These are phyloP conservation scores for Eurypyga helias DNA, from an alignment of 2,113 vertebrate species.

Conservation along the genomic window DNA sequence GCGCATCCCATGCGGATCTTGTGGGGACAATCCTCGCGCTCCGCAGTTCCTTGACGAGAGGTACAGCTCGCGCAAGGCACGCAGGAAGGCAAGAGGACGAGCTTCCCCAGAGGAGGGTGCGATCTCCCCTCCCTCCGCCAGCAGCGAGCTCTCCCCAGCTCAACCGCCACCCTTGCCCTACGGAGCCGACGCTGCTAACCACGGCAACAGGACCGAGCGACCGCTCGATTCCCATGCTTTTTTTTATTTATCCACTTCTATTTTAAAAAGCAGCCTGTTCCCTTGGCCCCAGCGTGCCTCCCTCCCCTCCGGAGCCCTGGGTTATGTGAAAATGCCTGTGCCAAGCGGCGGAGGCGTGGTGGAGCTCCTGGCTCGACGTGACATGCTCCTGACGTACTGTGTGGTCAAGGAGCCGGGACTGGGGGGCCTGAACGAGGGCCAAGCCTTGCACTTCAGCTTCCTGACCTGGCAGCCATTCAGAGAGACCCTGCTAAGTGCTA, in stretches of 20 bases:
- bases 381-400: conserved; percentile 82
- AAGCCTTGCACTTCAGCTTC: conserved; percentile 92
- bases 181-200: conserved; percentile 1
- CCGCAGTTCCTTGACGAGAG: accelerated
- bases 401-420: conserved; percentile 84
- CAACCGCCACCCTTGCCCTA: neutral
- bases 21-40: accelerated
- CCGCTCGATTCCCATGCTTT: conserved; percentile 87
- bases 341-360: conserved; percentile 78
- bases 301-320: conserved; percentile 85
- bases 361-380: conserved; percentile 72
- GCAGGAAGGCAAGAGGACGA: neutral
- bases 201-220: conserved; percentile 65
- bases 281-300: conserved; percentile 78
- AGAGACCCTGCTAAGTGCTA: conserved; percentile 91
- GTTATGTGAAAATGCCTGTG: conserved; percentile 92
- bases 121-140: neutral
- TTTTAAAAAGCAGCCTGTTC: conserved; percentile 80
- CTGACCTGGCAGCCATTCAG: conserved; percentile 92
- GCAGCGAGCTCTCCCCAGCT: neutral
- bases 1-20: accelerated
- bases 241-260: conserved; percentile 88
- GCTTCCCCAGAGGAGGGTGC: neutral
- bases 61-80: accelerated
- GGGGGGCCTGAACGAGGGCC: conserved; percentile 83